Conservation (phyloP, 2,113 vertebrate genomes). For the Bothrops jararaca region DNA sequence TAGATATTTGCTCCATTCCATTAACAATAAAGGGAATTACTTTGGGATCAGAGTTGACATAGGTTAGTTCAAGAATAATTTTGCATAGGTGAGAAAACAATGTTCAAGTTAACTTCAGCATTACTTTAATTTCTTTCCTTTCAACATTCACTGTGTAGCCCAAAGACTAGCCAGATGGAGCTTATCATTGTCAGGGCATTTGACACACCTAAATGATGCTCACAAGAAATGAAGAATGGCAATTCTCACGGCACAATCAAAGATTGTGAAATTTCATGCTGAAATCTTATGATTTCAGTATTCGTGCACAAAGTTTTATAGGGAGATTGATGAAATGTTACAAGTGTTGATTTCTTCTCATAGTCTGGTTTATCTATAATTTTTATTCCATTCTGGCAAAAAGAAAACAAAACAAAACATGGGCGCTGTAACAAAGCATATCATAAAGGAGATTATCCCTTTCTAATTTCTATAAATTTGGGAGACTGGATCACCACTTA, state of each 20-base stretch:
- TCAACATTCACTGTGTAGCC: not conserved
- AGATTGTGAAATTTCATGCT: not conserved
- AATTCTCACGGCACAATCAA: not conserved
- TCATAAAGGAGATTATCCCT: not conserved
- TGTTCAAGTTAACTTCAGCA: not conserved
- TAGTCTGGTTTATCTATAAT: not conserved
- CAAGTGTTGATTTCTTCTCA: not conserved
- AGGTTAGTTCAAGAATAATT: not conserved
- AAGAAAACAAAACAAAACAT: not conserved
- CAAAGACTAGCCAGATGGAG: not conserved
- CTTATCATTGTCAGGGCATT: not conserved
- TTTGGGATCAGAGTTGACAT: not conserved
- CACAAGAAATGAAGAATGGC: not conserved
- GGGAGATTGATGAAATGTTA: not conserved
- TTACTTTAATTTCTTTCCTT: not conserved
- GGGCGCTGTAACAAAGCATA: not conserved
- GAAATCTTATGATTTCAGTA: not conserved
- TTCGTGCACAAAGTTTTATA: not conserved
- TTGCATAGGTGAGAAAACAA: not conserved
- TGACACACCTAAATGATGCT: not conserved
- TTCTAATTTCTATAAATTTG: not conserved
- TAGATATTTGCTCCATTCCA: constrained; percentile 16
- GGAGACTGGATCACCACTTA: not conserved
- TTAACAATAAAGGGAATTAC: not conserved
- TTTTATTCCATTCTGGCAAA: not conserved